A percentile compares a stretch with the other conserved stretches of the same genome.
Conservation (phyloP, 2,888 invertebrate genomes). For the Ophonus ardosiacus region DNA sequence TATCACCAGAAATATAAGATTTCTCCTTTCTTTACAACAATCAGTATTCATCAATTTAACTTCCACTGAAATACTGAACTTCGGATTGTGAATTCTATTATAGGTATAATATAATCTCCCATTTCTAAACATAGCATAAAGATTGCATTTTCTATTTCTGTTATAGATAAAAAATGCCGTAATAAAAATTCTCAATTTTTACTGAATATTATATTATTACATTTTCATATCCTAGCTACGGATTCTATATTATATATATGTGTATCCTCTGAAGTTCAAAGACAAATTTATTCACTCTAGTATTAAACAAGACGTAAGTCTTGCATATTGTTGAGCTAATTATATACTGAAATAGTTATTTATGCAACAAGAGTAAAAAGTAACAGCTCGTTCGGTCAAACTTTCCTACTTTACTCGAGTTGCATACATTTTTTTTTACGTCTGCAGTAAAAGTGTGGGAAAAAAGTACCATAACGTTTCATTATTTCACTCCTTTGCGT, state of each 20-base stretch:
- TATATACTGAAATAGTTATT: conserved; percentile 37
- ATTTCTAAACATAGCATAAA: not conserved
- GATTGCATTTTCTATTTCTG: not conserved
- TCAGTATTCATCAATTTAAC: not conserved
- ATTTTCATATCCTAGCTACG: conserved; percentile 48
- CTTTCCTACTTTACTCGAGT: too few relatives aligned
- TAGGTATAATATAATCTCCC: conserved; percentile 23
- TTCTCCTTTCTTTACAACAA: not conserved
- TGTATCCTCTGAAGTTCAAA: conserved; percentile 43
- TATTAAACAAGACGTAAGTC: conserved; percentile 36
- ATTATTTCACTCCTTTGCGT: too few relatives aligned
- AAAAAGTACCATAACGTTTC: too few relatives aligned
- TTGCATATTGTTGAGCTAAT: conserved; percentile 41
- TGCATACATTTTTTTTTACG: too few relatives aligned
- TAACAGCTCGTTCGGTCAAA: too few relatives aligned
- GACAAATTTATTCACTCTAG: conserved; percentile 46
- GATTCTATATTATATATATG: conserved; percentile 7
- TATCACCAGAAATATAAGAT: not conserved
- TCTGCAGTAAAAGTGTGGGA: too few relatives aligned
- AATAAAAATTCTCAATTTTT: not conserved
- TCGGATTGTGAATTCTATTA: conserved; percentile 16
- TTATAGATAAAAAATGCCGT: not conserved
- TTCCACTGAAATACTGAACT: not conserved
- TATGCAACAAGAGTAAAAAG: too few relatives aligned
- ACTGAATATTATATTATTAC: not conserved